Percentiles rank a stretch among this genome's conserved stretches.
phyloP scores from a whole-genome alignment of 2,888 invertebrate genomes.

The Biston stratarius region DNA sequence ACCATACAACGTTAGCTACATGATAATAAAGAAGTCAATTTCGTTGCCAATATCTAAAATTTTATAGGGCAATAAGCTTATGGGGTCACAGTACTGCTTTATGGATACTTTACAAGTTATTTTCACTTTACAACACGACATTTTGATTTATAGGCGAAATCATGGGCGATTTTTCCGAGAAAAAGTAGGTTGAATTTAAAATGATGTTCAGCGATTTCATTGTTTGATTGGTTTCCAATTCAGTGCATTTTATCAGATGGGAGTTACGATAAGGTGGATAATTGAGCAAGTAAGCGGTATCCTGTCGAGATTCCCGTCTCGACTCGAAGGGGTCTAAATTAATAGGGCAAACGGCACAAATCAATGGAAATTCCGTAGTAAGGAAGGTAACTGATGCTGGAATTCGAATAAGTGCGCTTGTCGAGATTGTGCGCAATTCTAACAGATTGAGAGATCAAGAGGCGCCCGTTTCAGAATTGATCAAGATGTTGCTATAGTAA shows the following conservation, averaged over 20 bases:
- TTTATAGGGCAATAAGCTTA: conserved; percentile 36
- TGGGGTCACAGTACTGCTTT: conserved; percentile 32
- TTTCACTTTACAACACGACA: conserved; percentile 34
- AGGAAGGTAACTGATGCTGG: conserved; percentile 36
- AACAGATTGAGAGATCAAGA: conserved; percentile 45
- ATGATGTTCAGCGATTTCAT: conserved; percentile 10
- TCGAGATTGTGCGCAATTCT: conserved; percentile 42
- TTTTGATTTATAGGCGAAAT: conserved; percentile 20
- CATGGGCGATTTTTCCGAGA: conserved; percentile 10
- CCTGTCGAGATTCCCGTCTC: conserved; percentile 18
- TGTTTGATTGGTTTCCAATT: conserved; percentile 26
- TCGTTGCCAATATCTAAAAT: conserved; percentile 32
- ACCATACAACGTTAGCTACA: conserved; percentile 26
- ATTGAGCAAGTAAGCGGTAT: conserved; percentile 27
- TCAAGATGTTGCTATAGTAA: conserved; percentile 31
- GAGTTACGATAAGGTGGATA: conserved; percentile 23
- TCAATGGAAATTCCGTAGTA: conserved; percentile 35
- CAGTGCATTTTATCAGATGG: conserved; percentile 23
- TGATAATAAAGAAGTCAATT: conserved; percentile 36
- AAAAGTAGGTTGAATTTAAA: conserved; percentile 11
- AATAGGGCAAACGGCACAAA: conserved; percentile 35
- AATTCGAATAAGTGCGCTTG: conserved; percentile 41
- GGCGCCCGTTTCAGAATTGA: conserved; percentile 37
- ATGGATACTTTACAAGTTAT: conserved; percentile 36
- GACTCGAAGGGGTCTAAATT: conserved; percentile 34